These are phyloP conservation scores for Dryobota labecula DNA, from an alignment of 2,888 invertebrate genomes.

Conservation along the genomic window DNA sequence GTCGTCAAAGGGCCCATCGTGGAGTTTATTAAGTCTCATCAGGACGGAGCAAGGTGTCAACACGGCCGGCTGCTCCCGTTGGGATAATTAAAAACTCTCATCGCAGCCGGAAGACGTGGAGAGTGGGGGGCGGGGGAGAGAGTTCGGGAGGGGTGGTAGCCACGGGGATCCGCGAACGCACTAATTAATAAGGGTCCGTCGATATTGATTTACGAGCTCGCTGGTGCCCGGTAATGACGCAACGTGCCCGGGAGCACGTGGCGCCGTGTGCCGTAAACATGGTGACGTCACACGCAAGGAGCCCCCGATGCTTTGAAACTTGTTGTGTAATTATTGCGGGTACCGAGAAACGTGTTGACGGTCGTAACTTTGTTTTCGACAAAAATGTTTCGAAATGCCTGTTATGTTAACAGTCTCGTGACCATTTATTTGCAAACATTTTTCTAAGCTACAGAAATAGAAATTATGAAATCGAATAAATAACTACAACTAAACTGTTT, in stretches of 20 bases:
- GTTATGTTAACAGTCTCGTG: constrained; percentile 8
- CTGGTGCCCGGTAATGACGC: constrained; percentile 66
- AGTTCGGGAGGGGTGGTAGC: constrained; percentile 55
- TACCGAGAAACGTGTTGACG: constrained; percentile 34
- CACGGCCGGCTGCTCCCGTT: constrained; percentile 73
- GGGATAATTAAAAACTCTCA: constrained; percentile 89
- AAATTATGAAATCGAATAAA: background rate
- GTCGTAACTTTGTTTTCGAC: constrained; percentile 18
- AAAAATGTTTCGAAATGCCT: constrained; percentile 17
- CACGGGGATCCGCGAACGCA: constrained; percentile 83
- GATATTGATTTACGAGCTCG: constrained; percentile 89
- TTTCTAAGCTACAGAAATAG: constrained; percentile 2
- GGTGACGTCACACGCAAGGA: constrained; percentile 53
- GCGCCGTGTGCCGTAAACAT: constrained; percentile 63
- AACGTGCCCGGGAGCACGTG: constrained; percentile 66
- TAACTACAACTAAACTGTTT: background rate
- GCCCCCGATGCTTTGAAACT: constrained; percentile 27
- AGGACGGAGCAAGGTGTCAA: constrained; percentile 79
- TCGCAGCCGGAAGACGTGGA: constrained; percentile 71
- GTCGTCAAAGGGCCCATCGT: constrained; percentile 61
- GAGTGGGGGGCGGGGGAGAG: constrained; percentile 56
- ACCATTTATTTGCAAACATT: constrained; percentile 4
- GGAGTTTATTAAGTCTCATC: constrained; percentile 72
- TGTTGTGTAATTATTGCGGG: constrained; percentile 53
- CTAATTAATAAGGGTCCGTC: constrained; percentile 90